phyloP scores from a whole-genome alignment of 2,113 vertebrate genomes.

The Phalacrocorax brasilianus region DNA sequence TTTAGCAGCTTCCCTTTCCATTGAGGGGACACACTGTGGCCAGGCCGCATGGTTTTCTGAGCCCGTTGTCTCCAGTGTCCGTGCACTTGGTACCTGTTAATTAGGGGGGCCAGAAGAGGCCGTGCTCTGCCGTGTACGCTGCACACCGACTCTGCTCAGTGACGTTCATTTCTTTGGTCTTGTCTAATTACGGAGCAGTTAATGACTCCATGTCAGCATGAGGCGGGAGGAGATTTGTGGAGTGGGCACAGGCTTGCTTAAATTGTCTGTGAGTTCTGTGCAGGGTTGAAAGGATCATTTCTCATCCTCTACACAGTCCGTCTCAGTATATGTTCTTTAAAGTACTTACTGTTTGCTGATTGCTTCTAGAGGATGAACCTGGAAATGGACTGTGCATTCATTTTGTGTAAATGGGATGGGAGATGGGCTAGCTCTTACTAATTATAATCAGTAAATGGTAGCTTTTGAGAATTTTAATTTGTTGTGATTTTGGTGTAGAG shows the following conservation, averaged over 20 bases:
- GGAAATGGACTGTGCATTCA: background rate
- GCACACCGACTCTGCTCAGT: background rate
- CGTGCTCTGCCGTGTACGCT: fast-evolving
- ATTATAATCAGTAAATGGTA: background rate
- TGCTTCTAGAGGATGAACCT: background rate
- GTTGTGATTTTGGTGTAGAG: background rate
- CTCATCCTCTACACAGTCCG: background rate
- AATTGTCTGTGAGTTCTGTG: background rate
- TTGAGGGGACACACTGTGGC: background rate
- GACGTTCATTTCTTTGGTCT: background rate
- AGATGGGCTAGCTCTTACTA: background rate
- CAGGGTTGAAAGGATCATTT: background rate
- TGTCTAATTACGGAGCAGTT: background rate
- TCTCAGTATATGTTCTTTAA: background rate
- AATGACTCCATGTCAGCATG: background rate
- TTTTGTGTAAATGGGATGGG: background rate
- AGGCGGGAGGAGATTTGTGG: background rate
- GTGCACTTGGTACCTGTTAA: background rate
- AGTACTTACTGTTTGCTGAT: background rate
- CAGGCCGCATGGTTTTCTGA: background rate
- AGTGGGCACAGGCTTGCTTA: background rate
- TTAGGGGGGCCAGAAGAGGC: background rate
- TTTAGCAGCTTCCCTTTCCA: background rate
- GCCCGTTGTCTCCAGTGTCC: background rate
- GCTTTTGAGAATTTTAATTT: background rate